Conservation (phyloP, 2,797 vertebrate species). For the Myripristis jacobus region DNA sequence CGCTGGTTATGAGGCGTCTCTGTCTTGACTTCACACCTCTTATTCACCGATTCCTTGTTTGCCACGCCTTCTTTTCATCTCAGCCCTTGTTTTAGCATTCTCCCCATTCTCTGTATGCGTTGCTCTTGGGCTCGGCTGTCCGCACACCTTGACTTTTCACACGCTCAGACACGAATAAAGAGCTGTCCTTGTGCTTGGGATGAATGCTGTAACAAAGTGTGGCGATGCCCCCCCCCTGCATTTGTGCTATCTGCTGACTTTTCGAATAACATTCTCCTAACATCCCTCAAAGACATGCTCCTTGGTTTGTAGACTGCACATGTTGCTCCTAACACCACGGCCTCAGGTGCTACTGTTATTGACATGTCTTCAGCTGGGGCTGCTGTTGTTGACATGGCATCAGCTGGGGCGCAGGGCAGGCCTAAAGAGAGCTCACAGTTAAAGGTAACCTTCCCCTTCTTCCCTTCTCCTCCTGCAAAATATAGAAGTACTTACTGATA, state of each 20-base stretch:
- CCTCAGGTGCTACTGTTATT: conserved; percentile 59
- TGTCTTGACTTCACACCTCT: background rate
- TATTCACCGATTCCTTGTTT: conserved; percentile 29
- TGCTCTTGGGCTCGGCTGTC: conserved; percentile 7
- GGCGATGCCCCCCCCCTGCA: background rate
- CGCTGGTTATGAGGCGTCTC: conserved; percentile 10
- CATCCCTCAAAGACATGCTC: conserved; percentile 48
- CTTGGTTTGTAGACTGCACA: conserved; percentile 61
- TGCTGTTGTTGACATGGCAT: conserved; percentile 61
- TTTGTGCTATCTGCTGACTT: conserved; percentile 13
- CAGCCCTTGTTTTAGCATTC: background rate
- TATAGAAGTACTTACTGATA: background rate
- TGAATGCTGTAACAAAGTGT: conserved; percentile 18
- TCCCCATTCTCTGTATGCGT: conserved; percentile 14
- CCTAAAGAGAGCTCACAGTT: conserved; percentile 59
- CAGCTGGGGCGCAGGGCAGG: conserved; percentile 33
- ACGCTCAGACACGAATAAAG: background rate
- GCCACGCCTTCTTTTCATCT: conserved; percentile 22
- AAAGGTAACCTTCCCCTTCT: conserved; percentile 24
- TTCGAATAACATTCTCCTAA: conserved; percentile 38
- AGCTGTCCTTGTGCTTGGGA: conserved; percentile 25
- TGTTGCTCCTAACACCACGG: conserved; percentile 52
- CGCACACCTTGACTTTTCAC: conserved; percentile 31
- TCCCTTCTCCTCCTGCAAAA: background rate
- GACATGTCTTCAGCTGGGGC: conserved; percentile 65